A percentile compares a stretch with the other conserved stretches of the same genome.
These are phyloP conservation scores for Drosophila navojoa DNA, from an alignment of 1,140 invertebrate species.

Conservation along the genomic window DNA sequence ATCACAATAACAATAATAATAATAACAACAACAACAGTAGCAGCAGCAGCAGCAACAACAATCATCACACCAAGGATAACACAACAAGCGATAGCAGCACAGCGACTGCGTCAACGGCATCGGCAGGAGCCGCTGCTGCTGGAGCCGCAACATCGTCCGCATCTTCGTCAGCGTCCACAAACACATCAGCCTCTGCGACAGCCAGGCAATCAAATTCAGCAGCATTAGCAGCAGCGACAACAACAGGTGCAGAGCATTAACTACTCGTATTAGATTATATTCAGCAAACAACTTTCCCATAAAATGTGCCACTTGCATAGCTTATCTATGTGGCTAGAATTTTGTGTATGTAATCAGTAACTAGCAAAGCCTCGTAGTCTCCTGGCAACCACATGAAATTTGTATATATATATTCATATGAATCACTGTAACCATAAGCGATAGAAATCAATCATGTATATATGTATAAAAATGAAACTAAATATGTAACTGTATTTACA, in stretches of 20 bases:
- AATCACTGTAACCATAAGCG: slow-evolving; percentile 22
- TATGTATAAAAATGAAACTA: slow-evolving; percentile 19
- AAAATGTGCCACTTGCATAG: not conserved
- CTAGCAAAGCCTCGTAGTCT: slow-evolving; percentile 9
- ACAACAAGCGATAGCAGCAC: slow-evolving; percentile 46
- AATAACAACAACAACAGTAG: slow-evolving; percentile 33
- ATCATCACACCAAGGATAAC: slow-evolving; percentile 31
- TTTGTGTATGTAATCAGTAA: slow-evolving; percentile 4
- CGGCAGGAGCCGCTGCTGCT: slow-evolving; percentile 16
- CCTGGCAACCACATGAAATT: slow-evolving; percentile 26
- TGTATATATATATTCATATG: not conserved
- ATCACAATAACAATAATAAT: slow-evolving; percentile 47
- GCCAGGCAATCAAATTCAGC: slow-evolving; percentile 45
- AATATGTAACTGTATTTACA: slow-evolving; percentile 38
- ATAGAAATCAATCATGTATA: slow-evolving; percentile 37
- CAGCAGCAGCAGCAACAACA: slow-evolving; percentile 34
- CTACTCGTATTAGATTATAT: slow-evolving; percentile 2
- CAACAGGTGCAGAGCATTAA: slow-evolving; percentile 57
- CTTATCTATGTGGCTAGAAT: not conserved
- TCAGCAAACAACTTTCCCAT: too few relatives aligned
- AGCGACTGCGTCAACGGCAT: slow-evolving; percentile 25
- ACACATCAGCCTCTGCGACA: slow-evolving; percentile 31
- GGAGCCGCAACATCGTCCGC: slow-evolving; percentile 25
- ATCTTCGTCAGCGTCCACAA: slow-evolving; percentile 34
- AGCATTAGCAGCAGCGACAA: slow-evolving; percentile 36